Conservation (phyloP, 2,797 vertebrate species). For the Muscicapa striata region DNA sequence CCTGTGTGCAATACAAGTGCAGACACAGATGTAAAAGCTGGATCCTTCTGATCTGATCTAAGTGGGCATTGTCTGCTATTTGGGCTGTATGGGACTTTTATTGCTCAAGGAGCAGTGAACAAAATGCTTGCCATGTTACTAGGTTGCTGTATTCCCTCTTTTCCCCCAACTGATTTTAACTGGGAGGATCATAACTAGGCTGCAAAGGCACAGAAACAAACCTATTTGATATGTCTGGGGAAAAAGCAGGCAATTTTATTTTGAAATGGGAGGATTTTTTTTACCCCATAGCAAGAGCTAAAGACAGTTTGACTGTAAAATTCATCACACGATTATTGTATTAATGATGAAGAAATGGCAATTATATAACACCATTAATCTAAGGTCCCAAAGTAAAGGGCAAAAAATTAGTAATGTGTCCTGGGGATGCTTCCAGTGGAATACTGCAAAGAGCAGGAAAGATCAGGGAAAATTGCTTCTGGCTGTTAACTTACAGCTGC, state of each 20-base stretch:
- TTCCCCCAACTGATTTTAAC: neutral
- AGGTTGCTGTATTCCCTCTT: neutral
- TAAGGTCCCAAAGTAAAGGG: slow-evolving; percentile 29
- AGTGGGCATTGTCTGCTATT: no score
- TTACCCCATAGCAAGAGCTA: neutral
- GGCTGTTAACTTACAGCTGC: slow-evolving; percentile 27
- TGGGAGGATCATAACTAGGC: neutral
- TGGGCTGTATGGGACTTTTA: neutral
- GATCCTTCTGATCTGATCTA: neutral
- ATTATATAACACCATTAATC: slow-evolving; percentile 12
- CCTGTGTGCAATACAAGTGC: neutral
- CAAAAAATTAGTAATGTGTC: slow-evolving; percentile 14
- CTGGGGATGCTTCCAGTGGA: slow-evolving; percentile 8
- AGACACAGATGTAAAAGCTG: neutral
- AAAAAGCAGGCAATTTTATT: neutral
- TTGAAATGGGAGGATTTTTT: neutral
- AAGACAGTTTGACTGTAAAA: neutral
- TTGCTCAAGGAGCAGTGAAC: neutral
- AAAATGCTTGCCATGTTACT: neutral
- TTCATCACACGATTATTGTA: neutral
- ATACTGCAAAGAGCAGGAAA: slow-evolving; percentile 20
- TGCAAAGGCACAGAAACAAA: neutral
- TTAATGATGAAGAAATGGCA: slow-evolving; percentile 22
- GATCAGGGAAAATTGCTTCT: slow-evolving; percentile 54
- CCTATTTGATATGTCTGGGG: no score